A percentile compares a stretch with the other conserved stretches of the same genome.
Conservation (phyloP, 1,140 invertebrate species). For the Bombyx mandarina region DNA sequence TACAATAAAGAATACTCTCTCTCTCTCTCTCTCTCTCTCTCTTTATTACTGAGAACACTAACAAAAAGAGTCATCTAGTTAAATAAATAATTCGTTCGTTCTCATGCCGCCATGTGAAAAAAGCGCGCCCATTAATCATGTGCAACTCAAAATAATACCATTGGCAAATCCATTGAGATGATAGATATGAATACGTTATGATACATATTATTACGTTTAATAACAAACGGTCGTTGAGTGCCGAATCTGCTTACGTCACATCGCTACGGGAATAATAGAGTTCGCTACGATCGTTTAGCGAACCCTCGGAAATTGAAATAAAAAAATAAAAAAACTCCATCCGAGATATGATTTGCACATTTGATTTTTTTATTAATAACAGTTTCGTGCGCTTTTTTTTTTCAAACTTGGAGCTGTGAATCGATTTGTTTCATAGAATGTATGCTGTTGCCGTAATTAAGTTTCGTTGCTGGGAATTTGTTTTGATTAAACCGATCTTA, state of each 20-base stretch:
- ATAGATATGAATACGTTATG: slow-evolving; percentile 68
- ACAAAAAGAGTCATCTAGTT: too few species aligned
- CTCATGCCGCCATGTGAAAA: slow-evolving; percentile 1
- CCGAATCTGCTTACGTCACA: slow-evolving; percentile 61
- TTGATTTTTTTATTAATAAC: slow-evolving; percentile 44
- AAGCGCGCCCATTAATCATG: slow-evolving; percentile 14
- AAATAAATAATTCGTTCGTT: too few species aligned
- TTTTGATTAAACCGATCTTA: too few species aligned
- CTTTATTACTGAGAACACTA: too few species aligned
- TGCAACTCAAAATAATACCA: slow-evolving; percentile 37
- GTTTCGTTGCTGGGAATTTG: too few species aligned
- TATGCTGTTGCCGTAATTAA: too few species aligned
- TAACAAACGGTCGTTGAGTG: slow-evolving; percentile 56
- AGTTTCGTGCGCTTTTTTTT: slow-evolving; percentile 40
- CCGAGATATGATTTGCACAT: slow-evolving; percentile 69
- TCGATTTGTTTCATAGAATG: slow-evolving; percentile 7
- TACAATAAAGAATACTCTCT: too few species aligned
- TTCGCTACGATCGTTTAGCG: slow-evolving; percentile 62
- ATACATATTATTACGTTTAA: slow-evolving; percentile 67
- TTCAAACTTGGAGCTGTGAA: slow-evolving; percentile 40
- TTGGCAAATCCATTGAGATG: slow-evolving; percentile 63
- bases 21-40: too few species aligned
- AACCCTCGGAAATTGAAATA: slow-evolving; percentile 69
- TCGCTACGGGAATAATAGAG: slow-evolving; percentile 61
- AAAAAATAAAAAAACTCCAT: slow-evolving; percentile 60